A percentile compares a stretch with the other conserved stretches of the same genome.
Conservation (phyloP, 2,797 vertebrate genomes). For the Microctenopoma lineatum region DNA sequence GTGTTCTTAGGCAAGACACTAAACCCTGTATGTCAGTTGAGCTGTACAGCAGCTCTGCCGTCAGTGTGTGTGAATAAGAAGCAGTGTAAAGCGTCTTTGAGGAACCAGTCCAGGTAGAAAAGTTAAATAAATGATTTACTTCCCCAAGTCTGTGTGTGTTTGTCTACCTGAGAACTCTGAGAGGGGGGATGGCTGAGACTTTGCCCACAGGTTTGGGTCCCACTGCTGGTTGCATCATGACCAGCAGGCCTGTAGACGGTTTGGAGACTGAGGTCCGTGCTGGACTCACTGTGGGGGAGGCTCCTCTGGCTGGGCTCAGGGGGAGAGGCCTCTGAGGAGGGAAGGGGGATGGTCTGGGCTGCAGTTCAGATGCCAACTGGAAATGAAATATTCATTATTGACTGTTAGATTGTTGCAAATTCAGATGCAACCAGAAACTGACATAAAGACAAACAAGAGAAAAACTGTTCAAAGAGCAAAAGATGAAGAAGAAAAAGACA, state of each 20-base stretch:
- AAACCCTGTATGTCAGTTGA: no score
- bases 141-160: background rate
- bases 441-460: background rate
- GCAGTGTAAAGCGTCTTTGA: no score
- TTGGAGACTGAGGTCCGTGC: conserved; percentile 36
- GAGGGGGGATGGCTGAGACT: conserved; percentile 70
- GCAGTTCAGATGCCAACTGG: conserved; percentile 70
- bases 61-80: no score
- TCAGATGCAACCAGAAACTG: background rate
- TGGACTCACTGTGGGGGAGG: conserved; percentile 69
- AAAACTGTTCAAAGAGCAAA: background rate
- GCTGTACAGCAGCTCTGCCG: no score
- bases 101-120: no score
- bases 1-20: no score
- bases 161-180: conserved; percentile 83
- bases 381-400: conserved; percentile 15
- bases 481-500: background rate
- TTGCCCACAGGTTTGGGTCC: conserved; percentile 74
- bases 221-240: conserved; percentile 85
- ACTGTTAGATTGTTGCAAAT: background rate
- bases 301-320: conserved; percentile 83
- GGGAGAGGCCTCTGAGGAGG: conserved; percentile 87
- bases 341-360: conserved; percentile 72
- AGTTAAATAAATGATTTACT: no score
- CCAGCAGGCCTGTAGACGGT: conserved; percentile 81